These are phyloP conservation scores for Melanerpes formicivorus DNA, from an alignment of 2,113 vertebrate genomes.

Conservation along the genomic window DNA sequence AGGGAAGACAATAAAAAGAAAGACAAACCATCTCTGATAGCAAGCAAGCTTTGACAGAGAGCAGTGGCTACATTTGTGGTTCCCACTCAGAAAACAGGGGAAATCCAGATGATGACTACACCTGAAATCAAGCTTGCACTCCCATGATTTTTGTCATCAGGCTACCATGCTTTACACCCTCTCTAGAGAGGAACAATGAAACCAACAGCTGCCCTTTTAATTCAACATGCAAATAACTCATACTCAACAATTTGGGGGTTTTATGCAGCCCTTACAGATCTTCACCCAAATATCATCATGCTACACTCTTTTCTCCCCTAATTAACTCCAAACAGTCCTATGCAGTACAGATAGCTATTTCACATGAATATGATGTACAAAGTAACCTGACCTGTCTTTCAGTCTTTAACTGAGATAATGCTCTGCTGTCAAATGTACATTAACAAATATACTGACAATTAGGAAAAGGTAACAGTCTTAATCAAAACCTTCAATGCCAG, in stretches of 20 bases:
- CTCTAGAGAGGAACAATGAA: neutral
- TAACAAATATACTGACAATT: neutral
- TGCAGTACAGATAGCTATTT: neutral
- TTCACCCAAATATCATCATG: neutral
- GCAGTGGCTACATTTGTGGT: neutral
- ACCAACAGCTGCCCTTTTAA: neutral
- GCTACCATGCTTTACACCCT: rapidly evolving
- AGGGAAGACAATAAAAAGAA: neutral
- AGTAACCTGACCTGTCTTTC: neutral
- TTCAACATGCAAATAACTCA: neutral
- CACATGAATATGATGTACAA: neutral
- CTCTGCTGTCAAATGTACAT: neutral
- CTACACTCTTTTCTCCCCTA: rapidly evolving
- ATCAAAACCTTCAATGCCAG: neutral
- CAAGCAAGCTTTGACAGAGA: neutral
- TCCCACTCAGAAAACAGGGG: neutral
- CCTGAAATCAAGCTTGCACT: neutral
- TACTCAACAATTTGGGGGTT: neutral
- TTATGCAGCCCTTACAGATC: neutral
- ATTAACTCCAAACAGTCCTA: neutral
- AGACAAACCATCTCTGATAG: neutral
- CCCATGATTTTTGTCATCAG: neutral
- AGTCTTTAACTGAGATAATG: neutral
- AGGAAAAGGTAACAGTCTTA: neutral
- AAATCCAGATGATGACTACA: neutral